phyloP scores from a whole-genome alignment of 2,888 invertebrate species.

The Tribolium freemani region DNA sequence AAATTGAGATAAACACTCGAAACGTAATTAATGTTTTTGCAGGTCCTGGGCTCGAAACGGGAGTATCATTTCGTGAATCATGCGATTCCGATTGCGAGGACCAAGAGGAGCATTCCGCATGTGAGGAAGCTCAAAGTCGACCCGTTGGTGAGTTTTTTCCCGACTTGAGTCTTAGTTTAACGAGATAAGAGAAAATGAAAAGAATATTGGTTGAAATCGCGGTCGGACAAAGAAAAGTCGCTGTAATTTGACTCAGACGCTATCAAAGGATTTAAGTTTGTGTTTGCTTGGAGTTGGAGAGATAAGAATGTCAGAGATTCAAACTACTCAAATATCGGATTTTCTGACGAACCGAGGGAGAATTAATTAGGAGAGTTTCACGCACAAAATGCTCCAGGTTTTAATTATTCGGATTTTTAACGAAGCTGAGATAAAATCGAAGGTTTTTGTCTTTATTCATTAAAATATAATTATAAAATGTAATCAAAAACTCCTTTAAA shows the following conservation, averaged over 20 bases:
- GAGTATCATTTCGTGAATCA: conserved; percentile 96
- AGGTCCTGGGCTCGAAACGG: conserved; percentile 90
- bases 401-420: background rate
- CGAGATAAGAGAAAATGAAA: too few species aligned
- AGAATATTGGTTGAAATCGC: background rate
- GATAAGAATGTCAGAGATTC: background rate
- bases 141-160: conserved; percentile 83
- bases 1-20: too few species aligned
- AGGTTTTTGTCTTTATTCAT: too few species aligned
- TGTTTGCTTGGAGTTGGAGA: background rate
- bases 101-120: conserved; percentile 90
- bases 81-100: conserved; percentile 90
- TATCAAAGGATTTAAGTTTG: background rate
- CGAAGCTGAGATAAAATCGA: too few species aligned
- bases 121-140: conserved; percentile 90
- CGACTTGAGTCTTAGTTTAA: too few species aligned
- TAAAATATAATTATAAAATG: too few species aligned
- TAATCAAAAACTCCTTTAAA: too few species aligned
- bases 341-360: background rate
- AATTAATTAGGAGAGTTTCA: background rate
- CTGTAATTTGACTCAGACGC: too few species aligned
- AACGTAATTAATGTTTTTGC: conserved; percentile 56
- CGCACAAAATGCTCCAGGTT: background rate
- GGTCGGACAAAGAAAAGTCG: too few species aligned
- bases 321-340: background rate